Percentiles rank a stretch among this genome's conserved stretches.
These are phyloP conservation scores for Gobionotothen gibberifrons DNA, from an alignment of 2,797 vertebrate genomes.

Conservation along the genomic window DNA sequence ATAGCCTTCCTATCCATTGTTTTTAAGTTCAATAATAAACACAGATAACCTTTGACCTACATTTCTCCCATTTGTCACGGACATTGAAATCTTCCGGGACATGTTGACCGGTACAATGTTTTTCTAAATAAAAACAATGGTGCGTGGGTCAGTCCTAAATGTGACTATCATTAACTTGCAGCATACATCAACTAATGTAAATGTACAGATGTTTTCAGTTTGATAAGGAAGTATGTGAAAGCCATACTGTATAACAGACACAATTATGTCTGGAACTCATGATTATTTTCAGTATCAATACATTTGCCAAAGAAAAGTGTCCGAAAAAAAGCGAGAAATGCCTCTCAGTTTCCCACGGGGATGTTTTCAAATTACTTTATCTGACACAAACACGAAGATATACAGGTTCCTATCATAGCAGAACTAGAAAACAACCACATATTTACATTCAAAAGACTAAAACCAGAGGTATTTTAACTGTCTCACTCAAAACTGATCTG, in stretches of 20 bases:
- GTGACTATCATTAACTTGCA: neutral
- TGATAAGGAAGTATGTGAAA: neutral
- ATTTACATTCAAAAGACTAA: too few species aligned
- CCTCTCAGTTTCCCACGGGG: neutral
- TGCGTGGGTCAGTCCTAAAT: neutral
- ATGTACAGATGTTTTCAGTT: slow-evolving; percentile 18
- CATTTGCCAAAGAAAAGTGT: too few species aligned
- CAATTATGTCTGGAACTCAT: neutral
- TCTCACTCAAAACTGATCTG: too few species aligned
- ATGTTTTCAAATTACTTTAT: neutral
- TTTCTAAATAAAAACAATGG: too few species aligned
- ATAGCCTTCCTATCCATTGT: too few species aligned
- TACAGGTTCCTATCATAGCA: neutral
- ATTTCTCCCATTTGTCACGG: too few species aligned
- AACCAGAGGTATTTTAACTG: too few species aligned
- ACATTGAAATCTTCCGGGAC: too few species aligned
- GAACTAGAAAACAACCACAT: neutral
- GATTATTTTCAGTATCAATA: neutral
- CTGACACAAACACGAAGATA: neutral
- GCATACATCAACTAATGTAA: neutral
- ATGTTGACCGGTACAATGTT: too few species aligned
- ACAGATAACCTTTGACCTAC: too few species aligned
- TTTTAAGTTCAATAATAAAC: too few species aligned
- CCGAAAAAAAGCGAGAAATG: neutral
- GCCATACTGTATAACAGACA: neutral